A percentile compares a stretch with the other conserved stretches of the same genome.
Evolutionary conservation across 2,797 vertebrate genomes (phyloP).

Genomic region (Peromyscus eremicus): DNA sequence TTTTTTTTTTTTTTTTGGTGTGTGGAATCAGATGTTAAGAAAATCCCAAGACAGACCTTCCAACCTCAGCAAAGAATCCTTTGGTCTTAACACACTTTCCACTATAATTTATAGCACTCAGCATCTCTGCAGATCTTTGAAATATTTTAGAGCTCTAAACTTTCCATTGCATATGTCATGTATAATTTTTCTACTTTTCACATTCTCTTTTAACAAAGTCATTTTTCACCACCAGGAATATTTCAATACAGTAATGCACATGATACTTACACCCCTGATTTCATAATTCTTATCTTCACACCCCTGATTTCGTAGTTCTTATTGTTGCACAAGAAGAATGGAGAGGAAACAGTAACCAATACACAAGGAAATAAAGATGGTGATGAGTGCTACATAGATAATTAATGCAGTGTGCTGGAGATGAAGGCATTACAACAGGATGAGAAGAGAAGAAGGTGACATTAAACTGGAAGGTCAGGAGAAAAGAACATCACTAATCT

Average conservation of each 20-base stretch:
- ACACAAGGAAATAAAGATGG: not conserved
- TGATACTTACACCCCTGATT: not conserved
- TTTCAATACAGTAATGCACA: fast-evolving
- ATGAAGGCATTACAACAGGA: not conserved
- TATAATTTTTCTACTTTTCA: not conserved
- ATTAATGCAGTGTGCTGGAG: not conserved
- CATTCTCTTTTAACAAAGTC: not conserved
- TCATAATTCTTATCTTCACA: no score
- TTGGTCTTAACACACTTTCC: not conserved
- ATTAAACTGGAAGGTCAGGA: not conserved
- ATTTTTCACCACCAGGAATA: not conserved
- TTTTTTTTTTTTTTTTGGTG: no score
- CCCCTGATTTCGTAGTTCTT: not conserved
- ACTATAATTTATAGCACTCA: not conserved
- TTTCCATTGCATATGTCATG: not conserved
- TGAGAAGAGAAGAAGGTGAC: not conserved
- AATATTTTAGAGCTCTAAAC: not conserved
- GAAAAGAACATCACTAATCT: not conserved
- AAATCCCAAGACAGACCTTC: not conserved
- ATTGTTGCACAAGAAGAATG: not conserved
- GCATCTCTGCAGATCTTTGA: not conserved
- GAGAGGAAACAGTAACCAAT: not conserved
- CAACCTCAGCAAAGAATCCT: not conserved
- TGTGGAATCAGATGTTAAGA: not conserved
- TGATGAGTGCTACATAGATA: not conserved